Conservation (phyloP, 2,797 vertebrate genomes). For the Cryptoprocta ferox region DNA sequence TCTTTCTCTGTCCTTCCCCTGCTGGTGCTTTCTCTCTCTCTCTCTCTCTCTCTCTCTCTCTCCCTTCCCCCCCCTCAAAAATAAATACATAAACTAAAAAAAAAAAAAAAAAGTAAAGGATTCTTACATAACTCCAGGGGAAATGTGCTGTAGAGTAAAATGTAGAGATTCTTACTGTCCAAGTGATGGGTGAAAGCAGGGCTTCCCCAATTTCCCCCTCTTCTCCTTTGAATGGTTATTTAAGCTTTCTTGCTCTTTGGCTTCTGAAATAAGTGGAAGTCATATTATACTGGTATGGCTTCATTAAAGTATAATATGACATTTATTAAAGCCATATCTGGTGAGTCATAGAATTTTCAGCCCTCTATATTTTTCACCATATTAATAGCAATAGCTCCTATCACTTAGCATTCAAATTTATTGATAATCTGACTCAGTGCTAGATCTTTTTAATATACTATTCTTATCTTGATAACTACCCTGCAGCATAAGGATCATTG, state of each 20-base stretch:
- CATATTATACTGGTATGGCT: background rate
- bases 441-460: background rate
- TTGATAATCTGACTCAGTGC: background rate
- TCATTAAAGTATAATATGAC: background rate
- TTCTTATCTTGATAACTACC: background rate
- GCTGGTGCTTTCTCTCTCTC: rapidly evolving
- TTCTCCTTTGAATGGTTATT: background rate
- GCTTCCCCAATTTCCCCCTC: background rate
- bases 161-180: background rate
- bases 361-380: background rate
- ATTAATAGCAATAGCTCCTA: background rate
- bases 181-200: background rate
- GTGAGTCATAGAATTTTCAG: background rate
- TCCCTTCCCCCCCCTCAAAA: too few species aligned
- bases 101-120: background rate
- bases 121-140: background rate
- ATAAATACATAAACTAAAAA: too few species aligned
- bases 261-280: background rate
- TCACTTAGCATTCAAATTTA: background rate
- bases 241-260: background rate
- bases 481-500: background rate
- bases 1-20: too few species aligned
- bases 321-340: background rate
- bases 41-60: too few species aligned
- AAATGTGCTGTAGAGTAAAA: background rate